These are phyloP conservation scores for Nerophis ophidion DNA, from an alignment of 2,113 vertebrate genomes.

Conservation along the genomic window DNA sequence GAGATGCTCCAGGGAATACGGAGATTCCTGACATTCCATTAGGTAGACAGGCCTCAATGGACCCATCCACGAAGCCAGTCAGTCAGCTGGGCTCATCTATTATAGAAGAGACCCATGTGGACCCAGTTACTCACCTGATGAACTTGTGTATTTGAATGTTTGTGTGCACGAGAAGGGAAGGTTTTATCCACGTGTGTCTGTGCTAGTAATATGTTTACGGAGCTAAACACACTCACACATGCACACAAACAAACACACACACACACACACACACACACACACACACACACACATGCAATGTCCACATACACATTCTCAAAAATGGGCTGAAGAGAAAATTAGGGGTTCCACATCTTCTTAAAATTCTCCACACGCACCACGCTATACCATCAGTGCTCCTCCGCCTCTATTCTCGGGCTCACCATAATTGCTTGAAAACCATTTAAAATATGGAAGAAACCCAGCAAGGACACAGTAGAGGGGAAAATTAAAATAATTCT, in stretches of 20 bases:
- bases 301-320: conserved; percentile 9
- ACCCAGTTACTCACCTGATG: conserved; percentile 6
- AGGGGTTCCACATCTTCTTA: conserved; percentile 69
- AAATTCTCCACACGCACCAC: conserved; percentile 54
- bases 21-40: conserved; percentile 13
- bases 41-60: conserved; percentile 5
- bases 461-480: conserved; percentile 22
- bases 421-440: conserved; percentile 68
- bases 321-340: conserved; percentile 22
- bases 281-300: conserved; percentile 6
- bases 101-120: conserved; percentile 9
- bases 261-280: conserved; percentile 5
- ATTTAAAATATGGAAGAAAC: conserved; percentile 55
- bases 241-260: conserved; percentile 30
- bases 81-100: conserved; percentile 14
- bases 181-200: not conserved
- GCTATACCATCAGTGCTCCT: conserved; percentile 43
- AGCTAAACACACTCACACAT: not conserved
- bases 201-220: not conserved
- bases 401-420: conserved; percentile 43
- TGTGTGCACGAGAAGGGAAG: not conserved
- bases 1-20: not conserved
- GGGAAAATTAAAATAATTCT: conserved; percentile 38
- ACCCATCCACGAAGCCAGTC: conserved; percentile 3
- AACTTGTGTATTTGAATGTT: not conserved